phyloP scores from a whole-genome alignment of 2,797 vertebrate genomes.

The Melanotaenia nigrans region DNA sequence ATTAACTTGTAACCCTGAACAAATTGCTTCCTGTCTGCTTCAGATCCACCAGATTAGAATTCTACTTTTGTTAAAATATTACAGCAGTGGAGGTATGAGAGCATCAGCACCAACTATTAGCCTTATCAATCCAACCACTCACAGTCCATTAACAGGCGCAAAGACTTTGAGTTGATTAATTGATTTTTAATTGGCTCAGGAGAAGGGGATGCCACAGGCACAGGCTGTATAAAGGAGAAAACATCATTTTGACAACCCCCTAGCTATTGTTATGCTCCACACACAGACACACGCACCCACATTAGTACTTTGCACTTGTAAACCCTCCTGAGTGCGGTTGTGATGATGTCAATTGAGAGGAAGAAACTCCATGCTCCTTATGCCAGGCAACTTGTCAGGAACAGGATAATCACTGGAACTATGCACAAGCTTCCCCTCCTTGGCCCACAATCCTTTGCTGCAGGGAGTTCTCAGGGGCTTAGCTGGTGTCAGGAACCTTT shows the following conservation, averaged over 20 bases:
- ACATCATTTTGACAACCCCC: slow-evolving; percentile 49
- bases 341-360: slow-evolving; percentile 72
- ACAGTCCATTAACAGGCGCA: slow-evolving; percentile 59
- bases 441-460: slow-evolving; percentile 65
- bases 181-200: slow-evolving; percentile 77
- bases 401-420: slow-evolving; percentile 67
- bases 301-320: slow-evolving; percentile 8
- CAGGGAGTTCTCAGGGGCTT: slow-evolving; percentile 68
- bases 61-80: slow-evolving; percentile 50
- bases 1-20: slow-evolving; percentile 75
- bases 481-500: slow-evolving; percentile 71
- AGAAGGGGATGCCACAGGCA: slow-evolving; percentile 33
- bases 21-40: slow-evolving; percentile 73
- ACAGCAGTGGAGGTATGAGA: slow-evolving; percentile 30
- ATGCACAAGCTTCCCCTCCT: slow-evolving; percentile 34
- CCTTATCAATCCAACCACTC: slow-evolving; percentile 71
- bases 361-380: slow-evolving; percentile 53
- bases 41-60: slow-evolving; percentile 69
- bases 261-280: slow-evolving; percentile 41
- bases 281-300: slow-evolving; percentile 7
- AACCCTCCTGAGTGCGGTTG: slow-evolving; percentile 46
- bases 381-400: slow-evolving; percentile 47
- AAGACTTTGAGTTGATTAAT: slow-evolving; percentile 72
- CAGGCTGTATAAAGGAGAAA: slow-evolving; percentile 51
- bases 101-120: slow-evolving; percentile 37